These are phyloP conservation scores for Phrynosoma blainvillii DNA, from an alignment of 2,113 vertebrate species.

Conservation along the genomic window DNA sequence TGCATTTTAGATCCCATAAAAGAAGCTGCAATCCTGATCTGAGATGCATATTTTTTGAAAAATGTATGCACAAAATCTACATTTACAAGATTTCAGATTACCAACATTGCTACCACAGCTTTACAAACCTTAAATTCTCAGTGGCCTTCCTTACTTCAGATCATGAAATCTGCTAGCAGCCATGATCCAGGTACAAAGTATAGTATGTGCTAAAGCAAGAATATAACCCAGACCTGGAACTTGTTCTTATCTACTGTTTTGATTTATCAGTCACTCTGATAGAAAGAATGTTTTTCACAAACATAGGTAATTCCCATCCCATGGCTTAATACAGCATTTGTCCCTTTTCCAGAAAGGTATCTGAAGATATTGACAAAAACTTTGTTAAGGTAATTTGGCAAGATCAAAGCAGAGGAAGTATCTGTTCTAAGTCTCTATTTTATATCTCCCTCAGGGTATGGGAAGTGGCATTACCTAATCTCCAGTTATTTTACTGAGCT, in stretches of 20 bases:
- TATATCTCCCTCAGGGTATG: not conserved
- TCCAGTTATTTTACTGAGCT: not conserved
- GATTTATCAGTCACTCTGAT: not conserved
- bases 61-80: not conserved
- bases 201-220: slow-evolving; percentile 4
- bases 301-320: not conserved
- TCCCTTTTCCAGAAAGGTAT: not conserved
- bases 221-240: not conserved
- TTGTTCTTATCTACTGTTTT: slow-evolving; percentile 33
- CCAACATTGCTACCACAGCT: not conserved
- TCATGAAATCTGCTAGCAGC: slow-evolving; percentile 22
- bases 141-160: fast-evolving
- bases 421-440: not conserved
- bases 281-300: slow-evolving; percentile 30
- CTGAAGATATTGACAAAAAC: slow-evolving; percentile 26
- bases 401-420: not conserved
- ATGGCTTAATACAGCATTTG: slow-evolving; percentile 20
- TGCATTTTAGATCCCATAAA: not conserved
- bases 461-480: not conserved
- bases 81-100: not conserved
- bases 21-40: not conserved
- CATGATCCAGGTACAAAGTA: slow-evolving; percentile 15
- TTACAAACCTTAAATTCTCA: fast-evolving
- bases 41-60: not conserved
- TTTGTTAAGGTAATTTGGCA: slow-evolving; percentile 24